Evolutionary conservation across 2,888 invertebrate species (phyloP).

Genomic region (Parnassius glacialis): DNA sequence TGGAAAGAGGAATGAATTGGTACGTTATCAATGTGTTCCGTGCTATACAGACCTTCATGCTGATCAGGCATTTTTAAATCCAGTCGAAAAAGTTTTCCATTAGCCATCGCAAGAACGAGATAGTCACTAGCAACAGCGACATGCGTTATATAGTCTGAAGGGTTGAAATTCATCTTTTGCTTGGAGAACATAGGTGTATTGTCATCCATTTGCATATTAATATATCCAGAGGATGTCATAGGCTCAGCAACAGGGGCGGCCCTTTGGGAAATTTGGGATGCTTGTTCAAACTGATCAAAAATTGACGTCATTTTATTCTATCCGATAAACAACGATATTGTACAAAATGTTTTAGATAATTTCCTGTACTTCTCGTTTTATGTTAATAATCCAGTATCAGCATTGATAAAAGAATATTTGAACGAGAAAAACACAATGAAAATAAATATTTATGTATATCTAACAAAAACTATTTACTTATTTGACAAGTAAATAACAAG

Average conservation of each 20-base stretch:
- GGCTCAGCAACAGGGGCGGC: constrained; percentile 61
- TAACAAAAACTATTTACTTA: constrained; percentile 4
- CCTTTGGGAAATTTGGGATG: constrained; percentile 80
- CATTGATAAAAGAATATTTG: not conserved
- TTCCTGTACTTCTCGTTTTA: not conserved
- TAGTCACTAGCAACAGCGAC: constrained; percentile 91
- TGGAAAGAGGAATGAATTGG: too few relatives aligned
- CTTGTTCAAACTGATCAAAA: constrained; percentile 91
- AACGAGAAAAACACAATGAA: too few relatives aligned
- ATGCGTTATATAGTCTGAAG: constrained; percentile 89
- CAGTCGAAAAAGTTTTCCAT: constrained; percentile 89
- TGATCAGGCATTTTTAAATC: constrained; percentile 89
- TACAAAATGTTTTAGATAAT: too few relatives aligned
- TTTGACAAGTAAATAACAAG: constrained; percentile 4
- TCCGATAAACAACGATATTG: not conserved
- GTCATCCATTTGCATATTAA: constrained; percentile 82
- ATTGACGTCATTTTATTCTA: constrained; percentile 86
- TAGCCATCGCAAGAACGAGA: constrained; percentile 91
- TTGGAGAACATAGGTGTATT: constrained; percentile 93
- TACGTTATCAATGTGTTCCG: too few relatives aligned
- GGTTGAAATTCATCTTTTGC: constrained; percentile 89
- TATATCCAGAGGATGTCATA: constrained; percentile 77
- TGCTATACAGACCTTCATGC: constrained; percentile 83
- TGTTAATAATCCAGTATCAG: not conserved
- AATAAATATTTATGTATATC: too few relatives aligned